Base-by-base conservation (phyloP, 1,140 invertebrate species). In the Drosophila watanabei region DNA sequence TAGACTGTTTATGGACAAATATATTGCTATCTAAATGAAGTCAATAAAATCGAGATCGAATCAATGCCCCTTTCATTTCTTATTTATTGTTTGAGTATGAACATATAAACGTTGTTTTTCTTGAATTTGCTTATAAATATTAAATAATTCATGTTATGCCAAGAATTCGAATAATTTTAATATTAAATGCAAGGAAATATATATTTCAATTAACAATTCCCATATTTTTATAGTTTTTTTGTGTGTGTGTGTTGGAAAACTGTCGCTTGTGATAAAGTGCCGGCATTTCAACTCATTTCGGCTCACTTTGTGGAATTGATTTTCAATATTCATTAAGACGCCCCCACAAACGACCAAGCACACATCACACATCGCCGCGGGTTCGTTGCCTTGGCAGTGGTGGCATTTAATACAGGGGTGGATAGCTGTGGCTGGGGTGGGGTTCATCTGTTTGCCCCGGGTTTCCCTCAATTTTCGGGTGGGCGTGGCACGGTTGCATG, bases 201-300 rank as follows among this genome's bases (percentile, higher is more conserved):
- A 8, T 7, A 0, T 2, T 18, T 2, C 18, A 11, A 32, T 16
- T 11, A 20, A n/a, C 13, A 24, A 24, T 16, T 48, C 5, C 10
- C 10, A 6, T 1, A 18, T 4, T 33, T 52, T 13, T 4, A 2
- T 8, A 7, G 10, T 2, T 6, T 33, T 70, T 35, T 9, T 30
- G n/a, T n/a, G n/a, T 32, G 10, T 11, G 9, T 71, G 37, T 9
- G 68, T 51, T 28, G 54, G 37, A 60, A 49, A 84, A 85, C 59
- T 89, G 81, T 85, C 81, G 66, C 73, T 39, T 62, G 35, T 75
- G 82, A 86, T 82, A 66, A 86, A 90, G 83, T 82, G 59, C 43
- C 57, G 46, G 58, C 54, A 46, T 62, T 77, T 78, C 75, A 61
- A 48, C 54, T 57, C 61, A 59, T 78, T 73, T 60, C 43, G 54